These are phyloP conservation scores for Pteria penguin DNA, from an alignment of 2,888 invertebrate genomes.

Conservation along the genomic window DNA sequence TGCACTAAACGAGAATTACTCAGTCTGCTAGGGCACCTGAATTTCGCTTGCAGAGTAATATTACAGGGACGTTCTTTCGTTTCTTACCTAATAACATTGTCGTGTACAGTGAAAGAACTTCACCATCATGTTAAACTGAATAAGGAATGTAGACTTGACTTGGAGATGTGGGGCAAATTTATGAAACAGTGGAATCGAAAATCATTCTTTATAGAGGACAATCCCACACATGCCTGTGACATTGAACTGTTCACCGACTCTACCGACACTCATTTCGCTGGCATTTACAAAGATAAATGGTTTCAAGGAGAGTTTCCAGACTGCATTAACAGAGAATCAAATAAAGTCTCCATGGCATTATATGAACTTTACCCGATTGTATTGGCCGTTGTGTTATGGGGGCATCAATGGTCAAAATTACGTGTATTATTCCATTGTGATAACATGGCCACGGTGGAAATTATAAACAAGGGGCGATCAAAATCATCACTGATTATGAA, in stretches of 20 bases:
- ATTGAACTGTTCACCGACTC: slow-evolving; percentile 40
- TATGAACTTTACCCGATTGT: slow-evolving; percentile 22
- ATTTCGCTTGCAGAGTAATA: slow-evolving; percentile 26
- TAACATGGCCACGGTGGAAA: slow-evolving; percentile 21
- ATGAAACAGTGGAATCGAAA: slow-evolving; percentile 31
- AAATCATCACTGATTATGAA: slow-evolving; percentile 27
- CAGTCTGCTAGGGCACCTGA: slow-evolving; percentile 5
- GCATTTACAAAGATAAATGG: slow-evolving; percentile 36
- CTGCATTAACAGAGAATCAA: neutral
- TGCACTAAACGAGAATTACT: slow-evolving; percentile 14
- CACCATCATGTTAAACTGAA: slow-evolving; percentile 32
- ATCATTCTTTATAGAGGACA: slow-evolving; percentile 11
- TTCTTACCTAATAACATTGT: slow-evolving; percentile 35
- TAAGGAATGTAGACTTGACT: slow-evolving; percentile 28
- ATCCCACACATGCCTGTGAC: slow-evolving; percentile 21
- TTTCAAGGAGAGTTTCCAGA: slow-evolving; percentile 38
- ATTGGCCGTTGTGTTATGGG: neutral
- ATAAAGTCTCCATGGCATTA: slow-evolving; percentile 5
- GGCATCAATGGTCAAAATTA: slow-evolving; percentile 9
- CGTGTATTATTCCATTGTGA: slow-evolving; percentile 27
- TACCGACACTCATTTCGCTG: slow-evolving; percentile 23
- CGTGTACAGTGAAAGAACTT: slow-evolving; percentile 20
- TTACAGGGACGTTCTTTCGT: slow-evolving; percentile 42
- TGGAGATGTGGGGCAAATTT: slow-evolving; percentile 37
- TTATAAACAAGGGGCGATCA: slow-evolving; percentile 25